A percentile compares a stretch with the other conserved stretches of the same genome.
phyloP scores from a whole-genome alignment of 2,797 vertebrate genomes.

The Ceyx erithaca region DNA sequence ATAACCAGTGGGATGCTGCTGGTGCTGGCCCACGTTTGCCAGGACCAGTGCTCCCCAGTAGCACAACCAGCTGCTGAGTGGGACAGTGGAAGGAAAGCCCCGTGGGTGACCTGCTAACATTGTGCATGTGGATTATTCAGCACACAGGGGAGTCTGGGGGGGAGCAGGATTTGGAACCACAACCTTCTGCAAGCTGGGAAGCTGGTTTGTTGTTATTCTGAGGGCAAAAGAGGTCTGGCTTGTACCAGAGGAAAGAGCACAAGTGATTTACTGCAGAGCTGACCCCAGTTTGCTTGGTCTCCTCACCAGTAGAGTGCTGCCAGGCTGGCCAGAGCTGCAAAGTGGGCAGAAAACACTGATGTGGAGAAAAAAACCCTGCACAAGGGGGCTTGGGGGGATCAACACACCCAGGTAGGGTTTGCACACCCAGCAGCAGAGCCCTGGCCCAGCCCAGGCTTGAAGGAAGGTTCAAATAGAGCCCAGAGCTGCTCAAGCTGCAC shows the following conservation, averaged over 20 bases:
- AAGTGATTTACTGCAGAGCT: background rate
- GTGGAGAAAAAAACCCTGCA: no score
- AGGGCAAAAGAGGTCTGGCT: background rate
- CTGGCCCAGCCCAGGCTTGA: accelerated
- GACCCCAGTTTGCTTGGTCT: background rate
- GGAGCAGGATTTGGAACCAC: background rate
- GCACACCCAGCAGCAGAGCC: background rate
- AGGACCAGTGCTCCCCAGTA: accelerated
- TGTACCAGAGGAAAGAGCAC: background rate
- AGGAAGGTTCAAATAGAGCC: background rate
- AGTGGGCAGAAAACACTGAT: background rate
- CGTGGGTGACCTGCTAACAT: background rate
- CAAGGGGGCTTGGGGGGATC: no score
- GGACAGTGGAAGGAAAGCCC: background rate
- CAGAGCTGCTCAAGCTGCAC: accelerated
- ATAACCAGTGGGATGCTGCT: accelerated
- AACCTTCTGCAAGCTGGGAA: background rate
- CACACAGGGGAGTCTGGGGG: accelerated
- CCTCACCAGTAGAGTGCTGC: background rate
- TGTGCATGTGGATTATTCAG: background rate
- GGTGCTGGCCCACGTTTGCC: accelerated
- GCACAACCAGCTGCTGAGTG: background rate
- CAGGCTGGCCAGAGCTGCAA: background rate
- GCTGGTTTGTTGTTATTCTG: background rate
- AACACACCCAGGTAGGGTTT: accelerated